Conservation (phyloP, 2,888 invertebrate species). For the Beris morrisii region DNA sequence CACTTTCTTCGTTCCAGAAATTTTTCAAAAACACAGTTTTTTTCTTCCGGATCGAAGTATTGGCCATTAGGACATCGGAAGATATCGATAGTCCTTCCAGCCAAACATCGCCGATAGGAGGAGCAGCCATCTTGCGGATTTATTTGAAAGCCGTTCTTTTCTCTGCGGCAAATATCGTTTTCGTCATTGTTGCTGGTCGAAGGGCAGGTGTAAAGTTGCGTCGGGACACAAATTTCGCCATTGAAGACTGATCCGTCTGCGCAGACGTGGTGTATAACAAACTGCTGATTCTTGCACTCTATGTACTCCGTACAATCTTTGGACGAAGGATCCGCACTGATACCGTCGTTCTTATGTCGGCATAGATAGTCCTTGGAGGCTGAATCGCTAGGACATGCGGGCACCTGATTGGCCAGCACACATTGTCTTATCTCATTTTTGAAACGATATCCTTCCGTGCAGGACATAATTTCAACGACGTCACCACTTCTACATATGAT, state of each 20-base stretch:
- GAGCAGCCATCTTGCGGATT: conserved; percentile 50
- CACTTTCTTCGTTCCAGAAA: conserved; percentile 43
- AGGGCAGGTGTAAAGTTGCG: conserved; percentile 44
- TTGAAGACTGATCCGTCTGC: conserved; percentile 48
- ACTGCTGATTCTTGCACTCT: conserved; percentile 46
- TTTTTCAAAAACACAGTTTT: conserved; percentile 44
- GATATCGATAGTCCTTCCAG: conserved; percentile 44
- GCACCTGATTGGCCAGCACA: conserved; percentile 41
- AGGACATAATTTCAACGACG: conserved; percentile 46
- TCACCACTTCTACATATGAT: conserved; percentile 46
- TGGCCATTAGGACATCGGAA: conserved; percentile 46
- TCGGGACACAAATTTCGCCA: conserved; percentile 49
- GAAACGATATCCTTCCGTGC: conserved; percentile 46
- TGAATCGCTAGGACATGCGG: conserved; percentile 36
- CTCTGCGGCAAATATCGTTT: conserved; percentile 55
- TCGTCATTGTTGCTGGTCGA: conserved; percentile 34
- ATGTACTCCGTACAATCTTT: conserved; percentile 49
- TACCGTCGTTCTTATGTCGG: conserved; percentile 46
- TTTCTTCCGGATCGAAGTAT: conserved; percentile 48
- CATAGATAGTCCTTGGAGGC: conserved; percentile 39
- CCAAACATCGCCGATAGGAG: conserved; percentile 49
- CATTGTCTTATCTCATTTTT: conserved; percentile 45
- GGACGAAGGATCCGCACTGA: conserved; percentile 48
- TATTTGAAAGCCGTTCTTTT: conserved; percentile 58
- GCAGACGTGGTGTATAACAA: conserved; percentile 46